Evolutionary conservation across 1,140 invertebrate species (phyloP), one percentile per base, ranked within the genome.

Genomic region (Pseudobourletiella spinata): DNA sequence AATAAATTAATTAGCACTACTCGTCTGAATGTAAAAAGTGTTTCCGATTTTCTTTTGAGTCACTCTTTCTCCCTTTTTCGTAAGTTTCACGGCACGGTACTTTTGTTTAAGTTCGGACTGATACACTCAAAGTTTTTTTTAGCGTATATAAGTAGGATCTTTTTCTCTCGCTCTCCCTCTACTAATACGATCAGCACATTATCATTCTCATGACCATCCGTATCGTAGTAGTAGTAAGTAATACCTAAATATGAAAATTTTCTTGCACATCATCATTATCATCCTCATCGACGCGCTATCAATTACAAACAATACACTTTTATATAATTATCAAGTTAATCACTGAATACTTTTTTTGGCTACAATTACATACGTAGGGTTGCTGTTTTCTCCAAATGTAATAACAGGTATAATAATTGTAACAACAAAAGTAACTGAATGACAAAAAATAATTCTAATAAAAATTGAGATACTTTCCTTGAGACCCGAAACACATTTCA

Each of bases 401-500:
- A n/a, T n/a, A n/a, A n/a, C n/a, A n/a, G n/a, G n/a, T n/a, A n/a
- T 8, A 39, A 39, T 39, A 39, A 39, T 39, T 39, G 32, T 11
- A 8, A 39, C 32, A 39, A 39, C 32, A 39, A 48, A 48, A 15
- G 18, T 11, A 39, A 11, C 11, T 11, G n/a, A 11, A 39, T n/a
- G n/a, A 39, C 35, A 39, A 39, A 39, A 39, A 39, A 48, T 48
- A 48, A 48, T 48, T 18, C 14, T 54, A 30, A 26, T 54, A 54
- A 54, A 54, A 54, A 54, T 30, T 54, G 50, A 54, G 50, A 54
- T 54, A 54, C 50, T 54, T 54, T 54, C 50, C 25, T 6, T 54
- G 22, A 25, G 25, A 26, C 50, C 20, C 25, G 8, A 54, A 54
- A 54, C 50, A 54, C 50, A 28, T 26, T 30, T 26, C n/a, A n/a